These are phyloP conservation scores for Ochropleura leucogaster DNA, from an alignment of 2,888 invertebrate species.

Conservation along the genomic window DNA sequence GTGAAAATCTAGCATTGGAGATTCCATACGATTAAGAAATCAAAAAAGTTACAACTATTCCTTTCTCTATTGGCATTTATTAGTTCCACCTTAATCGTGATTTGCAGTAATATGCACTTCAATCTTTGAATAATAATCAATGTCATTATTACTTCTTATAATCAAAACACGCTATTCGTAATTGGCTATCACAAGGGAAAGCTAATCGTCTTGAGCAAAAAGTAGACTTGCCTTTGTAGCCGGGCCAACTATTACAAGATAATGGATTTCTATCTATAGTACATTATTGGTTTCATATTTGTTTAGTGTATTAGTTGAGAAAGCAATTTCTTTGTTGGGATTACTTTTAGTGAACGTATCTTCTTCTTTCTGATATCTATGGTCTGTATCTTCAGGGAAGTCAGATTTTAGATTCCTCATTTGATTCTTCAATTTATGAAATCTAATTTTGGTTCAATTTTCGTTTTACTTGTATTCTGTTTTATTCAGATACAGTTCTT, in stretches of 20 bases:
- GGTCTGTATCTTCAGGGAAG: conserved; percentile 20
- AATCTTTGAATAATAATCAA: conserved; percentile 36
- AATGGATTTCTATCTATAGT: conserved; percentile 47
- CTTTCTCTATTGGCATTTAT: conserved; percentile 39
- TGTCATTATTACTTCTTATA: conserved; percentile 44
- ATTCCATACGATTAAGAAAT: conserved; percentile 11
- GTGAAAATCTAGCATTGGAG: not conserved
- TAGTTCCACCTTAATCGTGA: conserved; percentile 19
- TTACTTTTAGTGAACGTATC: conserved; percentile 22
- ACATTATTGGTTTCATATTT: conserved; percentile 41
- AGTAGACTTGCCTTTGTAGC: conserved; percentile 31
- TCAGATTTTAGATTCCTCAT: conserved; percentile 15
- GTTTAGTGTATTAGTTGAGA: conserved; percentile 45
- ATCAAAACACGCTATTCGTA: conserved; percentile 41
- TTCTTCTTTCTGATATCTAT: no score
- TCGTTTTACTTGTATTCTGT: conserved; percentile 5
- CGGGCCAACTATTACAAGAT: conserved; percentile 37
- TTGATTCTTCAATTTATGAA: conserved; percentile 5
- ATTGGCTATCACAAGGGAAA: conserved; percentile 60
- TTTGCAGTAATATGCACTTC: conserved; percentile 9
- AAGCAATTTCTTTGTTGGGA: conserved; percentile 46
- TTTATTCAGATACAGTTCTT: not conserved
- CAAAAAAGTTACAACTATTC: conserved; percentile 6
- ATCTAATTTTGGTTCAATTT: conserved; percentile 5
- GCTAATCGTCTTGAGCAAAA: conserved; percentile 43